Evolutionary conservation across 2,113 vertebrate species (phyloP).

Genomic region (Lutjanus erythropterus): DNA sequence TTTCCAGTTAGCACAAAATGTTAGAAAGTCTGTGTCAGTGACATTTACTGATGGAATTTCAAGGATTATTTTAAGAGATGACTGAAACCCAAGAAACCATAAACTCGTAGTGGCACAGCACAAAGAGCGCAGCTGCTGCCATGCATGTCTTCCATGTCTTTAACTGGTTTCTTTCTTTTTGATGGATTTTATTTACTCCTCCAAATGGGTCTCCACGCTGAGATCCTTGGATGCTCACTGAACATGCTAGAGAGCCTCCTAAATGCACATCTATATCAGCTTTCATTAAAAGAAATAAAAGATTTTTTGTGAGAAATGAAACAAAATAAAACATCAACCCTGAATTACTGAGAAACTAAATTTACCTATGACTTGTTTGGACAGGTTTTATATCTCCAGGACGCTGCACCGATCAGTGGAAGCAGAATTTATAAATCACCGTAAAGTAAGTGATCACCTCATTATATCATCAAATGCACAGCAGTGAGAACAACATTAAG

Average conservation of each 20-base stretch:
- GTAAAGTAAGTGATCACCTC: too few relatives aligned
- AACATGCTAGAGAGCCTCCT: slow-evolving; percentile 8
- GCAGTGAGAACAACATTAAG: too few relatives aligned
- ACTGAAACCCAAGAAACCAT: neutral
- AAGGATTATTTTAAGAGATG: neutral
- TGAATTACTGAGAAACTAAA: neutral
- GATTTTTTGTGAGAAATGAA: neutral
- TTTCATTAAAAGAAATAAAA: neutral
- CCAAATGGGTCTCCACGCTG: slow-evolving; percentile 21
- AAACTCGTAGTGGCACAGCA: neutral
- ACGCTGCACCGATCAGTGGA: too few relatives aligned
- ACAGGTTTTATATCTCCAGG: neutral
- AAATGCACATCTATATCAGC: slow-evolving; percentile 6
- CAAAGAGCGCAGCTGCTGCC: neutral
- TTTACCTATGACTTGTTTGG: neutral
- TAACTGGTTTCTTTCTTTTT: slow-evolving; percentile 19
- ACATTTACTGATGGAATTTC: slow-evolving; percentile 16
- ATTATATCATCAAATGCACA: too few relatives aligned
- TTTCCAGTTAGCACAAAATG: slow-evolving; percentile 15
- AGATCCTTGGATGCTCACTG: slow-evolving; percentile 10
- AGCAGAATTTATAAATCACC: too few relatives aligned
- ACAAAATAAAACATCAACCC: neutral
- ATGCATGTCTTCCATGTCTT: neutral
- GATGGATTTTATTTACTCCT: slow-evolving; percentile 15
- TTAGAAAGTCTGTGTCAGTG: neutral